These are phyloP conservation scores for Epinotia ramella DNA, from an alignment of 2,888 invertebrate species.

Conservation along the genomic window DNA sequence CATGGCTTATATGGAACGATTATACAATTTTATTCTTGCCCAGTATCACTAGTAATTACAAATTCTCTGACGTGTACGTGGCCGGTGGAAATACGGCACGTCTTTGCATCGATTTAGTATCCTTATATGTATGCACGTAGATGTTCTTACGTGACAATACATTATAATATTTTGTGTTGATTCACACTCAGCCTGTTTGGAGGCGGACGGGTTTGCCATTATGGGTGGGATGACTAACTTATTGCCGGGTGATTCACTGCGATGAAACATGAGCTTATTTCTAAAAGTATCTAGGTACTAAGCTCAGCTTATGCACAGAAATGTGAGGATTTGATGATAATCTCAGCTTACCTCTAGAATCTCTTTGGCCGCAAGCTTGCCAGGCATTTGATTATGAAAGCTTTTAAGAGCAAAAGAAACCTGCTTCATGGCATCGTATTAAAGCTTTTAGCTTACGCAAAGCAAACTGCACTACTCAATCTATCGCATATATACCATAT, in stretches of 20 bases:
- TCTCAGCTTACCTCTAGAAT: neutral
- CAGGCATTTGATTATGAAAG: too few relatives aligned
- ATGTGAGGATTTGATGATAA: neutral
- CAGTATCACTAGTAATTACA: conserved; percentile 5
- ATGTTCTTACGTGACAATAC: conserved; percentile 26
- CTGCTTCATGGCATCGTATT: too few relatives aligned
- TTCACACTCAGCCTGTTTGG: conserved; percentile 20
- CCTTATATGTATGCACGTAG: conserved; percentile 18
- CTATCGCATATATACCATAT: too few relatives aligned
- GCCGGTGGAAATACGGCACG: conserved; percentile 10
- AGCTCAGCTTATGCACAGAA: neutral
- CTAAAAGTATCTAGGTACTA: neutral
- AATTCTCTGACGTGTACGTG: neutral
- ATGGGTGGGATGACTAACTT: conserved; percentile 22
- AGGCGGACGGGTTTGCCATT: conserved; percentile 36
- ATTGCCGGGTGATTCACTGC: conserved; percentile 28
- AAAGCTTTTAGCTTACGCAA: too few relatives aligned
- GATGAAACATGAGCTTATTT: conserved; percentile 17
- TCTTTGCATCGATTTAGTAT: conserved; percentile 20
- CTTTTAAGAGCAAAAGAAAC: too few relatives aligned
- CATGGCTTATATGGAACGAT: too few relatives aligned
- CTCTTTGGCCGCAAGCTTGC: too few relatives aligned
- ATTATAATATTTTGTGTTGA: conserved; percentile 20
- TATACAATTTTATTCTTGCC: too few relatives aligned
- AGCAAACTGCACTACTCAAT: too few relatives aligned